Conservation (phyloP, 2,888 invertebrate genomes). For the Conchocele bisecta region DNA sequence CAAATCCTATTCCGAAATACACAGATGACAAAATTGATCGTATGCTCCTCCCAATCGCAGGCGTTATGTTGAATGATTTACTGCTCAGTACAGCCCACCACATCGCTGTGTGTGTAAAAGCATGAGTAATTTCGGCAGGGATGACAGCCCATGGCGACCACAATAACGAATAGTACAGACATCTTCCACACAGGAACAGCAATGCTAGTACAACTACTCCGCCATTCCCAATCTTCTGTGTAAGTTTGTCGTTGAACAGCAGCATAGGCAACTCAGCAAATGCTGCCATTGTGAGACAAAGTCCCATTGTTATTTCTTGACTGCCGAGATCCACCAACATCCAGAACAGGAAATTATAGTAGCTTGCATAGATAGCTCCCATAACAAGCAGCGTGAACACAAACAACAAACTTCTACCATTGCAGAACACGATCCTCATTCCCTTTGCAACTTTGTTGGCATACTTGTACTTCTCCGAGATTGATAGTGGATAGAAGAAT, state of each 20-base stretch:
- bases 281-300: slow-evolving; percentile 74
- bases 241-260: slow-evolving; percentile 68
- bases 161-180: slow-evolving; percentile 76
- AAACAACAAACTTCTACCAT: slow-evolving; percentile 69
- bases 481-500: slow-evolving; percentile 76
- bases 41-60: slow-evolving; percentile 76
- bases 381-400: slow-evolving; percentile 74
- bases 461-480: slow-evolving; percentile 67
- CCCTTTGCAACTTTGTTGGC: slow-evolving; percentile 72
- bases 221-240: slow-evolving; percentile 71
- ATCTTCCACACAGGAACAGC: slow-evolving; percentile 65
- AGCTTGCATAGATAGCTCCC: slow-evolving; percentile 72
- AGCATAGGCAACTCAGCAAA: slow-evolving; percentile 77
- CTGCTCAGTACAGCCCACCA: slow-evolving; percentile 78
- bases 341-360: slow-evolving; percentile 79
- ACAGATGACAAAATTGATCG: slow-evolving; percentile 74
- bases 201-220: slow-evolving; percentile 72
- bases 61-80: slow-evolving; percentile 71
- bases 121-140: slow-evolving; percentile 73
- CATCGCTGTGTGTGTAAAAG: slow-evolving; percentile 76
- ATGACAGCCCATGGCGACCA: slow-evolving; percentile 76
- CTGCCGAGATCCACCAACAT: slow-evolving; percentile 75
- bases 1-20: slow-evolving; percentile 78
- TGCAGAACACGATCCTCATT: slow-evolving; percentile 70
- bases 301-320: slow-evolving; percentile 73